phyloP scores from a whole-genome alignment of 2,797 vertebrate species.

The Onychomys arenicola region DNA sequence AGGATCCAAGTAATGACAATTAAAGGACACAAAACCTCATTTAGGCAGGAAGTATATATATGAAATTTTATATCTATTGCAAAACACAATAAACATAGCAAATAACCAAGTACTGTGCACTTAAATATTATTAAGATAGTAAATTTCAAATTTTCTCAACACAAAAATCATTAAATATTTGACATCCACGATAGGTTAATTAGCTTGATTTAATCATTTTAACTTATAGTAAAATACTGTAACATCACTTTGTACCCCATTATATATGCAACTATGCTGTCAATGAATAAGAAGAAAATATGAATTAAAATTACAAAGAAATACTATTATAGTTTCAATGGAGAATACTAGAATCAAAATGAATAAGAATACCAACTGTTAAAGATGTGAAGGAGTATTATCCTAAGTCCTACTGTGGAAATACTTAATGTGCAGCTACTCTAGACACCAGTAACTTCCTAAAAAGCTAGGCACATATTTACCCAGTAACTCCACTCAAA shows the following conservation, averaged over 20 bases:
- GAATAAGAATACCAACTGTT: background rate
- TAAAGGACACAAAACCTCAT: background rate
- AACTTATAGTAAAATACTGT: background rate
- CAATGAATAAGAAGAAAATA: background rate
- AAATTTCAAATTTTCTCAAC: background rate
- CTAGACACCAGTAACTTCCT: background rate
- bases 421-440: background rate
- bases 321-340: background rate
- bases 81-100: background rate
- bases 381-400: background rate
- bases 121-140: background rate
- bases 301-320: background rate
- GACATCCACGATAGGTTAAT: background rate
- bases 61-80: background rate
- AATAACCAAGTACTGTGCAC: background rate
- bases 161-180: background rate
- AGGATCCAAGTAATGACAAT: background rate
- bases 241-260: background rate
- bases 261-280: background rate
- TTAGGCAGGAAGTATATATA: background rate
- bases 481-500: background rate
- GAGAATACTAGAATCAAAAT: background rate
- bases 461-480: background rate
- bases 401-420: background rate
- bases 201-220: background rate